Base-by-base conservation (phyloP, 2,888 invertebrate species). In the Muscina levida region DNA sequence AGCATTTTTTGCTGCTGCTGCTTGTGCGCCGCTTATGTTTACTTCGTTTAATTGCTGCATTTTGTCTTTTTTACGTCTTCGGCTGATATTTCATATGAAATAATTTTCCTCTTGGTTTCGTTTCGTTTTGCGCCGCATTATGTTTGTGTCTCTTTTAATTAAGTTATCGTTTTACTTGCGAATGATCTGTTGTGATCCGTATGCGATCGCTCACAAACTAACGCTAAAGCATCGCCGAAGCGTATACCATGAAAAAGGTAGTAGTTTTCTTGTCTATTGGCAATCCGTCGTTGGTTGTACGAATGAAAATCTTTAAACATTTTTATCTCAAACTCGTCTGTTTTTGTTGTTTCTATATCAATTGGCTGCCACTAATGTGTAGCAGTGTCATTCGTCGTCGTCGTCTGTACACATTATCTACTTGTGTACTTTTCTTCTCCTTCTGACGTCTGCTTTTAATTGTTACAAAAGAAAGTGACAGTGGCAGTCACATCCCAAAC, bases 211-310 rank as follows among this genome's bases (percentile, higher is more conserved):
- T 46, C 46, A 17, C 46, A 2, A 10, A 19, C 31, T 31, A 5
- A 19, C 48, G 48, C n/a, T n/a, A n/a, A n/a, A n/a, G 10, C 6
- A 17, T 17, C 3, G 15, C 8, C 3, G 17, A 46, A 19, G 48
- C 48, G 19, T 19, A 19, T 19, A 48, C 48, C 48, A 59, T 37
- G 59, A 59, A 59, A 57, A 57, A 10, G 37, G 17, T 15, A 59
- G 10, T 59, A 59, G 10, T 59, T 59, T 59, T 59, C 59, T 59
- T 59, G 37, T 59, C 59, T 59, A 59, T 59, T 59, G 59, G 37
- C 37, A 37, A 8, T 59, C n/a, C 39, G n/a, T 59, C 31, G 19
- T 24, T 46, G 15, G 15, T 3, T 31, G 4, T 31, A 8, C 8
- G 8, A 31, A 31, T 31, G 31, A 31, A 31, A 15, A 15, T 46